Base-by-base conservation (phyloP, 2,888 invertebrate genomes). In the Archips crataeganus region DNA sequence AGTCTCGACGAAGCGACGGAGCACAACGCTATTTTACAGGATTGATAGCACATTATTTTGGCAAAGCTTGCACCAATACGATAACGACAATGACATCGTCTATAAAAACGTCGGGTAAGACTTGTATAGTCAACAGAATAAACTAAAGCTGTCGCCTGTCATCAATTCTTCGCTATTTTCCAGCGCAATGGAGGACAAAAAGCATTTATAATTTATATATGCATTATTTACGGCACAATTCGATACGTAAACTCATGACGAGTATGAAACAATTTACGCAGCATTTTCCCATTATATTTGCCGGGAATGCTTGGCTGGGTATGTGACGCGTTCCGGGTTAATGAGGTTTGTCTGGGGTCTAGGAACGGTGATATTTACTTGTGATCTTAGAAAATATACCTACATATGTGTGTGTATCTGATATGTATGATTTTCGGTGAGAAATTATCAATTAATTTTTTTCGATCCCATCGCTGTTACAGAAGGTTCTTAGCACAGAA, bases 271-370 rank as follows among this genome's bases (percentile, higher is more conserved):
- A 15, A 57, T 57, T 23, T 51, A 60, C 36, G 36, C 47, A 47
- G 10, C 57, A 57, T 57, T 68, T 60, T 39, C 54, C 49, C 64
- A 64, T 70, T 54, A 54, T 62, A 49, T 49, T 13, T 11, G 6
- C 3, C 11, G 70, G 42, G 63, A n/a, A 23, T 54, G 62, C 42
- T 70, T n/a, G 42, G 54, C 6, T 63, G 70, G 2, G 42, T 42
- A 11, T 39, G 60, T 6, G 32, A 54, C 62, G 61, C 62, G 61
- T 23, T 15, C 32, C 49, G 51, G 62, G 11, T 32, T 54, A 70
- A 54, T 54, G 62, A 42, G 70, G 51, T 62, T 39, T 62, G 62
- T 32, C 13, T 63, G 49, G 32, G 57, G 36, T 6, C 36, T 36
- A 36, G 36, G 6, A n/a, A 36, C 8, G 36, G n/a, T n/a, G n/a